Conservation (phyloP, 1,140 invertebrate genomes). For the Gonatopus flavifemur region DNA sequence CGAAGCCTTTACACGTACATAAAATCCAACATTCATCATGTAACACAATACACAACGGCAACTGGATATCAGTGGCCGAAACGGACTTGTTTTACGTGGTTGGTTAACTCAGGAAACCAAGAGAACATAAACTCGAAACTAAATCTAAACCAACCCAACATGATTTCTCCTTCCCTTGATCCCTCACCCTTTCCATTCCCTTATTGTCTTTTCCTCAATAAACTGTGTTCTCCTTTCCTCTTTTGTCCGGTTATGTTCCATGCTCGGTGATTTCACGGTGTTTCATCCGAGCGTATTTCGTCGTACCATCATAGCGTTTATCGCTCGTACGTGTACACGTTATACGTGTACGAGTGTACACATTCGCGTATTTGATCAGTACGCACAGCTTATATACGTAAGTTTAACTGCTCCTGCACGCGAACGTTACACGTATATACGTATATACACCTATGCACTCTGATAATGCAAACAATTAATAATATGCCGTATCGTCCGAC, state of each 20-base stretch:
- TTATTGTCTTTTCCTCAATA: background rate
- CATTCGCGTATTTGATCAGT: too few relatives aligned
- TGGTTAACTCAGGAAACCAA: slow-evolving; percentile 45
- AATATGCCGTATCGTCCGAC: too few relatives aligned
- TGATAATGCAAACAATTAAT: too few relatives aligned
- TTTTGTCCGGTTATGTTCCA: slow-evolving; percentile 20
- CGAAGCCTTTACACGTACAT: too few relatives aligned
- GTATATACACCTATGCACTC: too few relatives aligned
- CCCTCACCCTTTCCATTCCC: background rate
- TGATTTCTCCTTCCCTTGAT: background rate
- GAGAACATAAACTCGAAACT: slow-evolving; percentile 48
- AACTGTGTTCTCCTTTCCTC: too few relatives aligned
- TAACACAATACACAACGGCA: slow-evolving; percentile 46
- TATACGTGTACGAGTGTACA: too few relatives aligned
- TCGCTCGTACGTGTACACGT: background rate
- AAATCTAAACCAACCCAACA: slow-evolving; percentile 45
- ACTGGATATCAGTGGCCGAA: slow-evolving; percentile 29
- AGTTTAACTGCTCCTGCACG: too few relatives aligned
- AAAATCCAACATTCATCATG: slow-evolving; percentile 52
- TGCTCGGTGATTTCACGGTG: slow-evolving; percentile 24
- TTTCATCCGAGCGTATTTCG: slow-evolving; percentile 15
- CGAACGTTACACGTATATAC: too few relatives aligned
- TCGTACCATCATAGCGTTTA: slow-evolving; percentile 3
- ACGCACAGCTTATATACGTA: too few relatives aligned
- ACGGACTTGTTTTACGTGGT: slow-evolving; percentile 41